phyloP scores from a whole-genome alignment of 2,113 vertebrate species.

The Lagopus muta region DNA sequence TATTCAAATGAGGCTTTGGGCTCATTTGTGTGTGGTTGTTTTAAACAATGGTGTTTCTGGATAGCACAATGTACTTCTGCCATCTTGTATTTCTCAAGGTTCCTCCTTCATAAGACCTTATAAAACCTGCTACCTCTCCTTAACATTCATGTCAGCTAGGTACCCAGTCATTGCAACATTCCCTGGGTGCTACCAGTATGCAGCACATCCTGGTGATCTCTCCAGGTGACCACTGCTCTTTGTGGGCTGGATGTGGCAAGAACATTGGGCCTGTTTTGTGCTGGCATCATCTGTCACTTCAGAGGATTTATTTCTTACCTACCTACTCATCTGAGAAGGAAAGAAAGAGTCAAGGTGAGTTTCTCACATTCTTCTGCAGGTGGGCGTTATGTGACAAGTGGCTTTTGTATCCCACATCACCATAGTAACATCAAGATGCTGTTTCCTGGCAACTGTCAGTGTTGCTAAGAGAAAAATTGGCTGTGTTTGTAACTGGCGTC shows the following conservation, averaged over 20 bases:
- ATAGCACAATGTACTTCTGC: background rate
- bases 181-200: background rate
- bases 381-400: background rate
- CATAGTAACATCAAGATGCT: background rate
- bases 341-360: background rate
- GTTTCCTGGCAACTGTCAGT: conserved; percentile 46
- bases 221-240: background rate
- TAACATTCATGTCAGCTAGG: background rate
- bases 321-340: background rate
- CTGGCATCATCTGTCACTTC: background rate
- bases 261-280: background rate
- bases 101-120: background rate
- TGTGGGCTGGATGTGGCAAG: background rate
- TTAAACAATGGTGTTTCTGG: background rate
- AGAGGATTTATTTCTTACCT: background rate
- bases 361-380: background rate
- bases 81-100: background rate
- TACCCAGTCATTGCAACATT: background rate
- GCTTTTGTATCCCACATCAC: conserved; percentile 38
- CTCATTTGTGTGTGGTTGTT: background rate
- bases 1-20: too few relatives aligned
- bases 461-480: conserved; percentile 29
- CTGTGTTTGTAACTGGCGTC: background rate
- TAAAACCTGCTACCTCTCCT: background rate
- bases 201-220: background rate